phyloP scores from a whole-genome alignment of 2,113 vertebrate species.

The Trachemys scripta region DNA sequence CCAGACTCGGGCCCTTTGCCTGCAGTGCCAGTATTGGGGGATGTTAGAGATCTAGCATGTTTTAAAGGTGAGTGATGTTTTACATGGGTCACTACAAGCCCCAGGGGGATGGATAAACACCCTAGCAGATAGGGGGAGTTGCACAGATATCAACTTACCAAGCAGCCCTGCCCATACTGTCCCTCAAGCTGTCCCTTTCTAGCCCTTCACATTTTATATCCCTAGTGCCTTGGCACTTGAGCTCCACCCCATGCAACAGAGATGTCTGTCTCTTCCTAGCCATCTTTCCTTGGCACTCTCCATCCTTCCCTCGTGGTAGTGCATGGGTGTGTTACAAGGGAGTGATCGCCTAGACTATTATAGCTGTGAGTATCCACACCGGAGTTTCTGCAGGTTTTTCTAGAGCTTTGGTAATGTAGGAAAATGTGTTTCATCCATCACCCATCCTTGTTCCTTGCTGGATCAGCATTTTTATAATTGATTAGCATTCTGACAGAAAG shows the following conservation, averaged over 20 bases:
- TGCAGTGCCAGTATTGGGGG: not conserved
- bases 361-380: not conserved
- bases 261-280: not conserved
- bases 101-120: not conserved
- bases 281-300: not conserved
- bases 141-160: not conserved
- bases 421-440: rapidly evolving
- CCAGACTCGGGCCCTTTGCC: not conserved
- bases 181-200: not conserved
- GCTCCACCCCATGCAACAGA: not conserved
- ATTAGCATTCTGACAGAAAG: slow-evolving; percentile 51
- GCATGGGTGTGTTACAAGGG: not conserved
- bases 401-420: not conserved
- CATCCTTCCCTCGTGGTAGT: not conserved
- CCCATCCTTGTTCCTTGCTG: not conserved
- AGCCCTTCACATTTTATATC: not conserved
- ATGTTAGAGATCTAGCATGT: not conserved
- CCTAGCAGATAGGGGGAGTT: not conserved
- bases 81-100: not conserved
- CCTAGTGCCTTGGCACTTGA: not conserved
- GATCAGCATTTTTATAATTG: slow-evolving; percentile 56
- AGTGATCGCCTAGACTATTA: not conserved
- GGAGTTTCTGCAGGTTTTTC: not conserved
- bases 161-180: not conserved
- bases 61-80: not conserved